Base-by-base conservation (phyloP, 2,797 vertebrate genomes). In the Psittacula echo region DNA sequence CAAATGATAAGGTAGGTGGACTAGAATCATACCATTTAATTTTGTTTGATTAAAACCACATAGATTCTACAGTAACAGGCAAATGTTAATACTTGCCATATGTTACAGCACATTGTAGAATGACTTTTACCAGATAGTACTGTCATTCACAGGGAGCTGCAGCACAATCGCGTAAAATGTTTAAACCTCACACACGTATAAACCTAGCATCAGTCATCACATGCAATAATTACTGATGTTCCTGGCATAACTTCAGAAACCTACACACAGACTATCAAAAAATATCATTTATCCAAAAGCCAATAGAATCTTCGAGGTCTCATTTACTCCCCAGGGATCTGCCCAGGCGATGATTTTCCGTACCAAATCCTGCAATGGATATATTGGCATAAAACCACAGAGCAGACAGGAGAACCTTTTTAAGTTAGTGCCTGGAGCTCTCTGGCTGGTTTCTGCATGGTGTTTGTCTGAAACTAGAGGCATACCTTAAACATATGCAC, bases 401-500 rank as follows among this genome's bases (percentile, higher is more conserved):
- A 5, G 24, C 3, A 24, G 22, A 29, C 10, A 54, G 15, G 13
- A 15, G 50, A 78, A 68, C 13, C 24, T 8, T 65, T 13, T 7
- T 7, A 9, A 30, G 24, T 56, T 2, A 12, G 48, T 16, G 11
- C 17, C 1, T 6, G 21, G 24, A 74, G 7, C 16, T 48, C 54
- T 47, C 30, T 3, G 10, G 14, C 34, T 61, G 32, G 1, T 39
- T 86, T 77, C 58, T 71, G 41, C 16, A 4, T 0, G 34, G 21
- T 13, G 12, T 60, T 81, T 50, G 30, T 34, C 20, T 14, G n/a
- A 51, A 72, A 37, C 5, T 37, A 29, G 4, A 2, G 3, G 20
- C 3, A 4, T 5, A 10, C 26, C 48, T 68, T 53, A 30, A 51
- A 19, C 0, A 0, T 32, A 29, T 0, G 4, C 26, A 26, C 18